Percentiles rank a stretch among this genome's conserved stretches.
These are phyloP conservation scores for Lagocephalus sceleratus DNA, from an alignment of 2,797 vertebrate species.

Conservation along the genomic window DNA sequence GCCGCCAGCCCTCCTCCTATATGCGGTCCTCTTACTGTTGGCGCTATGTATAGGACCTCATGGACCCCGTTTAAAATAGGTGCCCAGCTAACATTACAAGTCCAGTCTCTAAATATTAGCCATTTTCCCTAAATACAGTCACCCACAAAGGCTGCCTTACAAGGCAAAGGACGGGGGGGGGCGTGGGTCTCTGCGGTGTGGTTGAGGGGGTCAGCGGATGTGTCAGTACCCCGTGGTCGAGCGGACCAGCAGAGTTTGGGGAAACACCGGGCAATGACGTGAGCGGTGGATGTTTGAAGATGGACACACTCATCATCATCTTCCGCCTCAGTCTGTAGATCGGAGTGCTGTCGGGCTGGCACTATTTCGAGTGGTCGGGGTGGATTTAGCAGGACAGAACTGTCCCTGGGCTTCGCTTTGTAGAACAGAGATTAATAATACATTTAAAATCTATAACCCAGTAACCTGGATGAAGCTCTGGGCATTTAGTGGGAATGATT, in stretches of 20 bases:
- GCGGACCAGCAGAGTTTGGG: conserved; percentile 46
- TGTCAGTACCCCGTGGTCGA: conserved; percentile 5
- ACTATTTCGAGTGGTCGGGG: not conserved
- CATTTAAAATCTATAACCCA: no score
- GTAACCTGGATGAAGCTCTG: no score
- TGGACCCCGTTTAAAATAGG: conserved; percentile 78
- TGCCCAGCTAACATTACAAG: conserved; percentile 81
- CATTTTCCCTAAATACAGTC: conserved; percentile 84
- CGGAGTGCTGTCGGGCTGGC: conserved; percentile 7
- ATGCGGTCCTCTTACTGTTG: conserved; percentile 72
- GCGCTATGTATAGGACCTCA: conserved; percentile 80
- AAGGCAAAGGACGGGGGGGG: conserved; percentile 72
- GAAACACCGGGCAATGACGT: no score
- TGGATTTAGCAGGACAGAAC: not conserved
- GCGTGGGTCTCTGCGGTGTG: conserved; percentile 60
- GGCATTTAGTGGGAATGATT: not conserved
- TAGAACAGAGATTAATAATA: not conserved
- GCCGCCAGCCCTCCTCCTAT: conserved; percentile 63
- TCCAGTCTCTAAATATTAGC: conserved; percentile 84
- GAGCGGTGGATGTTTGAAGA: not conserved
- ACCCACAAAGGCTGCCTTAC: conserved; percentile 80
- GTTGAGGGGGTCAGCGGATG: conserved; percentile 48
- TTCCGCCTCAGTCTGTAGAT: conserved; percentile 26
- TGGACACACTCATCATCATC: conserved; percentile 13
- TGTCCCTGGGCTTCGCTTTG: not conserved